phyloP scores from a whole-genome alignment of 2,888 invertebrate species.

The Nebria salina region DNA sequence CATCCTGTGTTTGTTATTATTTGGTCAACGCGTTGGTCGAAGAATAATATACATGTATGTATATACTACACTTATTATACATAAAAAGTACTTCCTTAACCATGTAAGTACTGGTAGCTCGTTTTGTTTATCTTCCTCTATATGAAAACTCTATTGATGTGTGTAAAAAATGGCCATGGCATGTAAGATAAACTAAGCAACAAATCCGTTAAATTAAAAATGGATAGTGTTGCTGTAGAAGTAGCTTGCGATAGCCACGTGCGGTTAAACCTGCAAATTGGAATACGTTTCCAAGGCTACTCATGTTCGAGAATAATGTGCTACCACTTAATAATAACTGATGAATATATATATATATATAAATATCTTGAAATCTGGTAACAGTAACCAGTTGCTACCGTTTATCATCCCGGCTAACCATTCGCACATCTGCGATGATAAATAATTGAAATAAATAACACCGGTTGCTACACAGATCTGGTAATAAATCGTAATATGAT shows the following conservation, averaged over 20 bases:
- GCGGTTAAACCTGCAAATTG: background rate
- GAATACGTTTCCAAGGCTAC: background rate
- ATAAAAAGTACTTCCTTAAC: background rate
- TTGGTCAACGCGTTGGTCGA: background rate
- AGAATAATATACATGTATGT: background rate
- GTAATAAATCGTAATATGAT: background rate
- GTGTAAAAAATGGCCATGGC: background rate
- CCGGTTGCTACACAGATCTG: background rate
- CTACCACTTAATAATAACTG: background rate
- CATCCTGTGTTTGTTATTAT: background rate
- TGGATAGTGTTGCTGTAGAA: no score
- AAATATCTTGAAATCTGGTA: background rate
- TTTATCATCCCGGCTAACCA: background rate
- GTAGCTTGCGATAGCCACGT: no score
- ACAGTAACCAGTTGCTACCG: background rate
- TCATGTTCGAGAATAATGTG: background rate
- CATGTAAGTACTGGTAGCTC: background rate
- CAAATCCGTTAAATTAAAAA: no score
- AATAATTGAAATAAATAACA: background rate
- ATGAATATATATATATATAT: background rate
- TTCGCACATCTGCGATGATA: background rate
- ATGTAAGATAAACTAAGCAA: no score
- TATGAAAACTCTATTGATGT: background rate
- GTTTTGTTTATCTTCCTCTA: background rate
- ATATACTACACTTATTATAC: no score